Conservation (phyloP, 2,113 vertebrate species). For the Phalacrocorax brasilianus region DNA sequence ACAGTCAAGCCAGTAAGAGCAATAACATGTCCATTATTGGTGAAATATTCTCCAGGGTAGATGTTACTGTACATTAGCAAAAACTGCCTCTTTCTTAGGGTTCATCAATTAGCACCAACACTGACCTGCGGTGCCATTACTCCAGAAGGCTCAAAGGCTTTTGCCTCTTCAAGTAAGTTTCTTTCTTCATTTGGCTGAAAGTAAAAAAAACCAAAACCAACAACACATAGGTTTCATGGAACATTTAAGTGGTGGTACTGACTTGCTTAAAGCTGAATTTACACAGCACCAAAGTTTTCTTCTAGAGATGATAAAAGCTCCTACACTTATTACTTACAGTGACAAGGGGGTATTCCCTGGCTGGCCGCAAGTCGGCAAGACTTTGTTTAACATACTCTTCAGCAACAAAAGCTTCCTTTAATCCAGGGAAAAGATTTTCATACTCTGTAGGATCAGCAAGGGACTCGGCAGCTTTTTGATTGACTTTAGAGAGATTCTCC, state of each 20-base stretch:
- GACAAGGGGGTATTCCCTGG: slow-evolving; percentile 90
- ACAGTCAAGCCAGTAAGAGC: neutral
- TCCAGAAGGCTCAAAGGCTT: slow-evolving; percentile 82
- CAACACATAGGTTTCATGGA: neutral
- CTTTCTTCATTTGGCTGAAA: slow-evolving; percentile 94
- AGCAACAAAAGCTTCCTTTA: slow-evolving; percentile 92
- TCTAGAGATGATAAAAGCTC: neutral
- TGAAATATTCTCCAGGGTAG: neutral
- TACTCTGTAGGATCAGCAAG: slow-evolving; percentile 97
- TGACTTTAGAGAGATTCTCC: slow-evolving; percentile 91
- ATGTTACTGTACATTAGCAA: neutral
- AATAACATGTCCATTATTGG: neutral
- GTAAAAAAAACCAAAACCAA: neutral
- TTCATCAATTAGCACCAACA: neutral
- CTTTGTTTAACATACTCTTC: slow-evolving; percentile 88
- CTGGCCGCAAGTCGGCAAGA: slow-evolving; percentile 79
- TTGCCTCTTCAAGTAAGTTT: slow-evolving; percentile 92
- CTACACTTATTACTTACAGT: slow-evolving; percentile 77
- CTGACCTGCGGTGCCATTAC: slow-evolving; percentile 74
- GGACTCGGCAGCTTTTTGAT: slow-evolving; percentile 97
- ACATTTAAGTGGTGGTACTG: neutral
- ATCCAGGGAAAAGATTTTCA: slow-evolving; percentile 95
- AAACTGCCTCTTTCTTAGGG: neutral
- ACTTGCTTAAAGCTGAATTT: neutral
- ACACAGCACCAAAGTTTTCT: neutral